Evolutionary conservation across 2,888 invertebrate genomes (phyloP).

Genomic region (Drosophila nigricruria): DNA sequence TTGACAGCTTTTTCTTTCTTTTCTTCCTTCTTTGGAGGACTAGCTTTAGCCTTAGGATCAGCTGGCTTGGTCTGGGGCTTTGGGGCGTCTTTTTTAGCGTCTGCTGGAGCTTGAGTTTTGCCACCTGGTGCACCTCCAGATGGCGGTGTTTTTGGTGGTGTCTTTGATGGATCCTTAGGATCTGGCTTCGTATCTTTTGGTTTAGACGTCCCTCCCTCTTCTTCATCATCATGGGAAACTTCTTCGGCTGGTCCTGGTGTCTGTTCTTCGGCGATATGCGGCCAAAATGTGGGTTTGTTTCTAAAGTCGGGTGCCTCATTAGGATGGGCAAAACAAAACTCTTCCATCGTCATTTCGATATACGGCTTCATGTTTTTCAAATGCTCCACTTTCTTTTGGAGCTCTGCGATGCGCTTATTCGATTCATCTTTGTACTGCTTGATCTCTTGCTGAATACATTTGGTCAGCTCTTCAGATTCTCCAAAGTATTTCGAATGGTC

Average conservation of each 20-base stretch:
- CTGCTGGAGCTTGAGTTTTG: background rate
- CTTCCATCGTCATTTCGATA: constrained; percentile 94
- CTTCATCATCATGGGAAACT: constrained; percentile 10
- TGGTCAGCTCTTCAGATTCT: constrained; percentile 88
- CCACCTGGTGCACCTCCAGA: constrained; percentile 9
- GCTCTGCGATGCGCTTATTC: constrained; percentile 81
- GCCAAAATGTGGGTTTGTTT: constrained; percentile 93
- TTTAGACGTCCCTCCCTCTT: background rate
- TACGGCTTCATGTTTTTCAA: constrained; percentile 89
- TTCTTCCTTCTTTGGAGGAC: background rate
- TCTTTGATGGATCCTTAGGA: background rate
- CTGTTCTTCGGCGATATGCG: constrained; percentile 90
- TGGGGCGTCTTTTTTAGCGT: background rate
- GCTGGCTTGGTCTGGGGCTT: background rate
- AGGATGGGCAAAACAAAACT: constrained; percentile 90
- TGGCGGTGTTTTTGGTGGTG: constrained; percentile 29
- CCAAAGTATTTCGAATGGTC: constrained; percentile 76
- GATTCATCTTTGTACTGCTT: constrained; percentile 67
- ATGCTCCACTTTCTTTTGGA: constrained; percentile 87
- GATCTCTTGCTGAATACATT: constrained; percentile 86
- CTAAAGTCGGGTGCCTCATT: constrained; percentile 89
- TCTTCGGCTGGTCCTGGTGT: constrained; percentile 57
- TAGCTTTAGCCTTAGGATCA: background rate
- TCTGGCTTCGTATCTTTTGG: background rate
- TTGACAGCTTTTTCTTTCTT: background rate